Base-by-base conservation (phyloP, 2,797 vertebrate species). In the Novumbra hubbsi region DNA sequence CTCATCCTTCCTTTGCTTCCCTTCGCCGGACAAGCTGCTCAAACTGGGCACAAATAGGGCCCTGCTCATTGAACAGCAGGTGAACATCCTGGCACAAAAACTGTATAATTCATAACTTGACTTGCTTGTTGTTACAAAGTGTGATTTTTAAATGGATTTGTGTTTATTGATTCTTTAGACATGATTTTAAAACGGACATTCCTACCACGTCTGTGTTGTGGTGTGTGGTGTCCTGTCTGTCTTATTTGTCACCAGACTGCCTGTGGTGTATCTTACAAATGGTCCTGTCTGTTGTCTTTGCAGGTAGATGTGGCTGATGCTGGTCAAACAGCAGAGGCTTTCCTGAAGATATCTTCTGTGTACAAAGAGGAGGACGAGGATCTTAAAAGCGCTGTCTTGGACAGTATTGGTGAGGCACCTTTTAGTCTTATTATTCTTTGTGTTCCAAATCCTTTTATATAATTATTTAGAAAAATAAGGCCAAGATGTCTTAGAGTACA, bases 11-110 rank as follows among this genome's bases (percentile, higher is more conserved):
- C 95, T 99, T 80, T 95, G 93, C 80, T 97, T 97, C 76, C 97
- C 98, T 0, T 99, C 98, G 0, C 95, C 98, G 0, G 96, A 98
- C 81, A 98, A 98, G 80, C 92, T 99, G 74, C 90, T 98, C 50
- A 95, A 93, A 50, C 92, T 99, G 0, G 97, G 97, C 0, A 90
- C 94, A 6, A 95, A 94, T 88, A 95, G 96, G 66, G 93, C 95
- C 0, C 4, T 88, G 63, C 92, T 98, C 45, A 94, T 98, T 71
- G 92, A 96, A 81, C 95, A 98, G 81, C 94, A 97, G 95, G 97
- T 98, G 80, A 68, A 73, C 27, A 49, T 12, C 2, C 9, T 41
- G 19, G 19, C 71, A 55, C 16, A 6, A 55, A 28, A 45, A 45
- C 4, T 11, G 1, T 12, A 0, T 38, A 14, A 2, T 45, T 9